Conservation (phyloP, 2,888 invertebrate species). For the Chesias legatella region DNA sequence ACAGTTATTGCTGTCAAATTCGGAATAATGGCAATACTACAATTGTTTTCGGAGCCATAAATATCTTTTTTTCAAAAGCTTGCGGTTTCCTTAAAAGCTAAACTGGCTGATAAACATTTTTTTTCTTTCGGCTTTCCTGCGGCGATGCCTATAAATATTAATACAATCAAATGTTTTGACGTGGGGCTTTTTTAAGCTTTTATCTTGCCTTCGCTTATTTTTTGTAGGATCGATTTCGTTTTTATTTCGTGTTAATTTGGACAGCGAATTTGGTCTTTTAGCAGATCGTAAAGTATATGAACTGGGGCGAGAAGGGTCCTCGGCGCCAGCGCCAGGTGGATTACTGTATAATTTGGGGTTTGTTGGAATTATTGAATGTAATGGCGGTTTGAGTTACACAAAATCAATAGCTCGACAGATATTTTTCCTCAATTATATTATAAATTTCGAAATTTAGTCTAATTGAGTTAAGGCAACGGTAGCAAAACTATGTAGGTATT, state of each 20-base stretch:
- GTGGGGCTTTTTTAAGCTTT: slow-evolving; percentile 78
- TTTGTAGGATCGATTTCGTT: slow-evolving; percentile 73
- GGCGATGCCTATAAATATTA: slow-evolving; percentile 78
- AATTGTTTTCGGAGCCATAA: slow-evolving; percentile 78
- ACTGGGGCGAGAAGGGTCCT: slow-evolving; percentile 37
- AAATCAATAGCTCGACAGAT: not conserved
- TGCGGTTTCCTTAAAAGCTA: slow-evolving; percentile 80
- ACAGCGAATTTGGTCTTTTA: slow-evolving; percentile 79
- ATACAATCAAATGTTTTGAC: slow-evolving; percentile 82
- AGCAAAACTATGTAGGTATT: too few relatives aligned
- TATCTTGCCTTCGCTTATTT: slow-evolving; percentile 77
- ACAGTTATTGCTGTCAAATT: slow-evolving; percentile 76
- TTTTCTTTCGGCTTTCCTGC: slow-evolving; percentile 73
- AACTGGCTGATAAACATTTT: slow-evolving; percentile 79
- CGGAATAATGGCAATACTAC: slow-evolving; percentile 76
- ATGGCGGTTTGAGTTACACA: slow-evolving; percentile 12
- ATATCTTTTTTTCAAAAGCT: slow-evolving; percentile 77
- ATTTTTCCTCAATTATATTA: too few relatives aligned
- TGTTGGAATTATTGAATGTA: slow-evolving; percentile 32
- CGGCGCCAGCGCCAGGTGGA: slow-evolving; percentile 75
- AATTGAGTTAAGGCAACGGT: too few relatives aligned
- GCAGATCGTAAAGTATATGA: slow-evolving; percentile 78
- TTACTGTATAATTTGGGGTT: slow-evolving; percentile 36
- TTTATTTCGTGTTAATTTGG: slow-evolving; percentile 81
- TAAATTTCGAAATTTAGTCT: too few relatives aligned